Conservation (phyloP, 92 coral and sea anemone species). For the Parazoanthus atlanticus region DNA sequence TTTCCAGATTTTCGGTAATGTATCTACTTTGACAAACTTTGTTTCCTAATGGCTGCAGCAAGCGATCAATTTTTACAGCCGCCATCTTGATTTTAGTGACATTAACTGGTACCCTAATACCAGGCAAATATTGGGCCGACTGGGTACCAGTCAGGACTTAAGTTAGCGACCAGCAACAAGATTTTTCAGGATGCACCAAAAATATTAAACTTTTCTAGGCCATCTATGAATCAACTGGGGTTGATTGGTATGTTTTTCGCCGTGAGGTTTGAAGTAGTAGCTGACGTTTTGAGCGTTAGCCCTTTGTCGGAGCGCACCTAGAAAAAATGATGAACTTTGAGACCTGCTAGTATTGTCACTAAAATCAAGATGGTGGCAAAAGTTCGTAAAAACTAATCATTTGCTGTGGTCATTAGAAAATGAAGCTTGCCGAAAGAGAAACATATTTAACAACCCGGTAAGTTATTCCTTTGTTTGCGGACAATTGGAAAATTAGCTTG, state of each 20-base stretch:
- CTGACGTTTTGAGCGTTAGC: not conserved
- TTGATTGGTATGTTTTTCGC: too few relatives aligned
- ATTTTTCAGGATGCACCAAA: slow-evolving; percentile 10
- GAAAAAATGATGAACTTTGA: too few relatives aligned
- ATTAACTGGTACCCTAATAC: slow-evolving; percentile 17
- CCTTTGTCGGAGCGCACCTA: too few relatives aligned
- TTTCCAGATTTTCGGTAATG: slow-evolving; percentile 11
- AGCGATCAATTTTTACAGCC: not conserved
- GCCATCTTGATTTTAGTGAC: slow-evolving; percentile 9
- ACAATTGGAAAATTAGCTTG: slow-evolving; percentile 13
- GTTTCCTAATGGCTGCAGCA: slow-evolving; percentile 10
- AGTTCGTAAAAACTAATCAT: too few relatives aligned
- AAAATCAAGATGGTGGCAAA: too few relatives aligned
- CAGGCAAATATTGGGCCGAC: slow-evolving; percentile 17
- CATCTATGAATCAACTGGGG: not conserved
- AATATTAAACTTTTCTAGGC: slow-evolving; percentile 5
- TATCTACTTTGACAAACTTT: slow-evolving; percentile 11
- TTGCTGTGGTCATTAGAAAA: slow-evolving; percentile 20
- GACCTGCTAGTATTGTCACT: too few relatives aligned
- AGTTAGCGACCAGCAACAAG: slow-evolving; percentile 13
- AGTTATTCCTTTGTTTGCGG: slow-evolving; percentile 21
- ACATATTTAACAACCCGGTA: not conserved
- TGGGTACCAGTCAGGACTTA: slow-evolving; percentile 10
- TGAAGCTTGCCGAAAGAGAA: slow-evolving; percentile 21
- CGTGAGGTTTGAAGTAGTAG: not conserved